Base-by-base conservation (phyloP, 2,113 vertebrate species). In the Etheostoma spectabile region DNA sequence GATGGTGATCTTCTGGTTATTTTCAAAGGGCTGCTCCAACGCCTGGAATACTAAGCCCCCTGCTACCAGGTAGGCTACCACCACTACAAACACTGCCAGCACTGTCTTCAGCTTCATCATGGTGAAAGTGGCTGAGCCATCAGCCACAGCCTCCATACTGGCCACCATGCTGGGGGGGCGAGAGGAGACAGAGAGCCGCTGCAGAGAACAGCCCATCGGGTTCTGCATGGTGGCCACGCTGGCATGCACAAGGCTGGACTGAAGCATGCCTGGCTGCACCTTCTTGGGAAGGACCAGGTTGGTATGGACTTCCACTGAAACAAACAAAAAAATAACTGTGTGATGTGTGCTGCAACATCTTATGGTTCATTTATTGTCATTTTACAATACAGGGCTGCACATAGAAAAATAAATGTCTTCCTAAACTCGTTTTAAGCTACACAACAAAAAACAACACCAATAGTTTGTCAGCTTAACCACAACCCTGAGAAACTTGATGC, bases 71-170 rank as follows among this genome's bases (percentile, higher is more conserved):
- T 99, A 99, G 84, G 95, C 94, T 53, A 99, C 97, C 84, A 99
- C 98, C 80, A 99, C 97, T 0, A 99, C 94, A 6, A 99, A 99
- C 90, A 99, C 95, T 1, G 97, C 97, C 63, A 98, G 93, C 81
- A 98, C 98, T 0, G 98, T 98, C 85, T 98, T 98, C 95, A 98
- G 96, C 86, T 99, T 98, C 98, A 99, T 99, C 90, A 99, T 97
- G 0, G 97, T 96, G 71, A 97, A 96, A 55, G 96, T 94, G 16
- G 95, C 95, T 21, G 96, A 85, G 52, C 93, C 92, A 6, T 94
- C 93, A 1, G 94, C 94, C 74, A 95, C 90, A 0, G 91, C 91
- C 94, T 98, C 97, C 95, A 99, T 99, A 76, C 95, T 96, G 86
- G 95, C 95, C 80, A 98, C 95, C 77, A 99, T 89, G 21, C 96